Conservation (phyloP, 2,888 invertebrate species). For the Thumatha senex region DNA sequence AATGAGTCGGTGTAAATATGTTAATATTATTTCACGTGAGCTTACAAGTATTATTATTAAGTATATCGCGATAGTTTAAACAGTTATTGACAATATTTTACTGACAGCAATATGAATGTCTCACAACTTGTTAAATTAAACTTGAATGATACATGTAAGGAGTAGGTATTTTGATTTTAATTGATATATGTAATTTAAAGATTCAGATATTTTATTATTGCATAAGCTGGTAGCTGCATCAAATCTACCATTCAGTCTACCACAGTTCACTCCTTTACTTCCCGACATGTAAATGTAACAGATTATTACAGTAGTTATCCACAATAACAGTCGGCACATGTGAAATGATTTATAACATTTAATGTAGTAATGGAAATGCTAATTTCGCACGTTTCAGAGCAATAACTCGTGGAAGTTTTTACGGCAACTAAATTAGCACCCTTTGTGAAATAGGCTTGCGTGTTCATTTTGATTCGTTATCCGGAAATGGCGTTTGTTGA, state of each 20-base stretch:
- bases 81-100: no score
- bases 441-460: constrained; percentile 60
- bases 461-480: constrained; percentile 58
- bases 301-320: constrained; percentile 33
- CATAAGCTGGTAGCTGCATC: constrained; percentile 10
- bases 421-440: constrained; percentile 68
- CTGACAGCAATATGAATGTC: no score
- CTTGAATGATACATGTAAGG: no score
- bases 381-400: constrained; percentile 52
- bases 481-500: constrained; percentile 65
- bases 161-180: no score
- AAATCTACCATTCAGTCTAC: constrained; percentile 35
- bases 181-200: not conserved
- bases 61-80: no score
- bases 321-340: constrained; percentile 36
- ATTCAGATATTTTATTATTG: constrained; percentile 9
- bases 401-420: constrained; percentile 49
- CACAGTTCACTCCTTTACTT: constrained; percentile 27
- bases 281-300: constrained; percentile 37
- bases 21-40: no score
- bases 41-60: no score
- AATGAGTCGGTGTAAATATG: no score
- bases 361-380: constrained; percentile 49
- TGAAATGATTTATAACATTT: constrained; percentile 46
- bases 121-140: no score